A percentile compares a stretch with the other conserved stretches of the same genome.
Evolutionary conservation across 2,888 invertebrate genomes (phyloP).

Genomic region (Diarsia dahlii): DNA sequence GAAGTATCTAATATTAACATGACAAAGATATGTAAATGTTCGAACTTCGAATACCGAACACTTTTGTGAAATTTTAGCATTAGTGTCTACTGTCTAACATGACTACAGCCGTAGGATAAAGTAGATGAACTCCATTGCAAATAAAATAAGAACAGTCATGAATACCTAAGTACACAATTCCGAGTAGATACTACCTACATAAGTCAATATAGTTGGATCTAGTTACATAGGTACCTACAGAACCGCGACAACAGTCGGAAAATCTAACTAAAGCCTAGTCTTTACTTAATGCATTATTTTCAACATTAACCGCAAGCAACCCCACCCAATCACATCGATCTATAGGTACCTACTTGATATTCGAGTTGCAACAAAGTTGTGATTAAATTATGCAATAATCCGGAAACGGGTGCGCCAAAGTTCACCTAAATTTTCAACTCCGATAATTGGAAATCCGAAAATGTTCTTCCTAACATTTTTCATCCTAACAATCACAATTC

Average conservation of each 20-base stretch:
- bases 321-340: neutral
- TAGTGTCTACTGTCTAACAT: neutral
- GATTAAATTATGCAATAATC: too few species aligned
- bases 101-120: neutral
- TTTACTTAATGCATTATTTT: neutral
- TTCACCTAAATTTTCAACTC: too few species aligned
- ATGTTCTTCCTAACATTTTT: too few species aligned
- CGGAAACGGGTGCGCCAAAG: too few species aligned
- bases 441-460: too few species aligned
- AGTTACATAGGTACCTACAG: neutral
- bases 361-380: constrained; percentile 13
- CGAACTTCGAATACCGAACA: too few species aligned
- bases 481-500: too few species aligned
- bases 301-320: neutral
- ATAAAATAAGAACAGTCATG: neutral
- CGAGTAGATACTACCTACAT: neutral
- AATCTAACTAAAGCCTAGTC: neutral
- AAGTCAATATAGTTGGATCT: neutral
- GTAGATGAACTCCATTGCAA: neutral
- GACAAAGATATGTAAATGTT: constrained; percentile 6
- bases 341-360: too few species aligned
- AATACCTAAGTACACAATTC: neutral
- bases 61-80: neutral
- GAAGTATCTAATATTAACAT: neutral
- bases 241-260: neutral